These are phyloP conservation scores for Schizopygopsis malacanthus DNA, from an alignment of 2,797 vertebrate species.

Conservation along the genomic window DNA sequence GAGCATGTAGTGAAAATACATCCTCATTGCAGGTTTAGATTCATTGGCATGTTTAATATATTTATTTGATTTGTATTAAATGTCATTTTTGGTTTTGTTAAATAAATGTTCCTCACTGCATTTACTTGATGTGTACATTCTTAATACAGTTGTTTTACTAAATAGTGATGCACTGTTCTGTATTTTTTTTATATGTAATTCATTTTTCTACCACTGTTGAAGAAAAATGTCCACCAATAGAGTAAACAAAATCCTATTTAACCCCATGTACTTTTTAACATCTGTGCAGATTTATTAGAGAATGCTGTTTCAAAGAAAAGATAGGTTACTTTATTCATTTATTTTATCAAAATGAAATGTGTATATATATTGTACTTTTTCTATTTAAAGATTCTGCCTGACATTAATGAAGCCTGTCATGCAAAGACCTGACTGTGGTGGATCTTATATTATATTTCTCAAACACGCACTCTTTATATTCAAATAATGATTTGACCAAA, in stretches of 20 bases:
- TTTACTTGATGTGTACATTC: constrained; percentile 27
- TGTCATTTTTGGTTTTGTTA: constrained; percentile 75
- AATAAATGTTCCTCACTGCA: constrained; percentile 69
- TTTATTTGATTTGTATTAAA: constrained; percentile 73
- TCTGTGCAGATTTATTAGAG: background rate
- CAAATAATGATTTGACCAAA: background rate
- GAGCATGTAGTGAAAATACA: constrained; percentile 10
- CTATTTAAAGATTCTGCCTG: background rate
- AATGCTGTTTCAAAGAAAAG: background rate
- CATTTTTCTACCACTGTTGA: constrained; percentile 3
- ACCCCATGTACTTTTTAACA: background rate
- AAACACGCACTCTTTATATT: background rate
- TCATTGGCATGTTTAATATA: constrained; percentile 56
- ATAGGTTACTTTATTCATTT: background rate
- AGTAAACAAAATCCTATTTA: background rate
- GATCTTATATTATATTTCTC: background rate
- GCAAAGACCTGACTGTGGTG: too few relatives aligned
- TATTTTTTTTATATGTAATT: background rate
- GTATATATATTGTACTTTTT: too few relatives aligned
- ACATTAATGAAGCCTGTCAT: too few relatives aligned
- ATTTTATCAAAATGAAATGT: background rate
- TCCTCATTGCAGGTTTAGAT: constrained; percentile 37
- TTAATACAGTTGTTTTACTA: constrained; percentile 39
- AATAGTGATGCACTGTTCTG: background rate
- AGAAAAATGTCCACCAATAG: background rate